Evolutionary conservation across 2,113 vertebrate genomes (phyloP).

Genomic region (Marmota flaviventris): DNA sequence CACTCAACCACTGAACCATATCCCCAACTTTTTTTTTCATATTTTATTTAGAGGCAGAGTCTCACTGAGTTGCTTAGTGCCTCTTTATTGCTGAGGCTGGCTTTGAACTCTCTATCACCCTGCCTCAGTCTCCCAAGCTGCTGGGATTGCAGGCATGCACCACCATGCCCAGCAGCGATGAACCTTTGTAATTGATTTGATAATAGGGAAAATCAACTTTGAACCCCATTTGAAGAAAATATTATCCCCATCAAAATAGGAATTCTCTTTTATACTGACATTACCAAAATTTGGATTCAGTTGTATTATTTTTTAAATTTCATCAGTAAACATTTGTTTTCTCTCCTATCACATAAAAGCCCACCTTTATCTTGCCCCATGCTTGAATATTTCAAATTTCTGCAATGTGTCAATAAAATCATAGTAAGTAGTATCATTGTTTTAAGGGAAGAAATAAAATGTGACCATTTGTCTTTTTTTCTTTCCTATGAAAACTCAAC

Average conservation of each 20-base stretch:
- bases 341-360: not conserved
- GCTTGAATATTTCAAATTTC: not conserved
- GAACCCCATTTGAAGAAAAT: slow-evolving; percentile 9
- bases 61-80: too few relatives aligned
- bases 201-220: not conserved
- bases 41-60: too few relatives aligned
- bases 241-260: not conserved
- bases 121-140: too few relatives aligned
- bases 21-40: too few relatives aligned
- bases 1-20: too few relatives aligned
- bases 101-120: too few relatives aligned
- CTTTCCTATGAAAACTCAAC: not conserved
- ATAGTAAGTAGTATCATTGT: not conserved
- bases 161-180: not conserved
- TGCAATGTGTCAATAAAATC: not conserved
- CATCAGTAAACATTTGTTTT: not conserved
- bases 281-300: not conserved
- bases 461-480: not conserved
- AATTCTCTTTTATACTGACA: not conserved
- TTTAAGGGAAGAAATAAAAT: slow-evolving; percentile 2
- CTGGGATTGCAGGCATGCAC: too few relatives aligned
- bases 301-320: not conserved
- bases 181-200: not conserved
- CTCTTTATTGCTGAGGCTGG: too few relatives aligned
- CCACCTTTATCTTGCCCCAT: not conserved